A percentile compares a stretch with the other conserved stretches of the same genome.
phyloP scores from a whole-genome alignment of 2,113 vertebrate species.

The Eretmochelys imbricata region DNA sequence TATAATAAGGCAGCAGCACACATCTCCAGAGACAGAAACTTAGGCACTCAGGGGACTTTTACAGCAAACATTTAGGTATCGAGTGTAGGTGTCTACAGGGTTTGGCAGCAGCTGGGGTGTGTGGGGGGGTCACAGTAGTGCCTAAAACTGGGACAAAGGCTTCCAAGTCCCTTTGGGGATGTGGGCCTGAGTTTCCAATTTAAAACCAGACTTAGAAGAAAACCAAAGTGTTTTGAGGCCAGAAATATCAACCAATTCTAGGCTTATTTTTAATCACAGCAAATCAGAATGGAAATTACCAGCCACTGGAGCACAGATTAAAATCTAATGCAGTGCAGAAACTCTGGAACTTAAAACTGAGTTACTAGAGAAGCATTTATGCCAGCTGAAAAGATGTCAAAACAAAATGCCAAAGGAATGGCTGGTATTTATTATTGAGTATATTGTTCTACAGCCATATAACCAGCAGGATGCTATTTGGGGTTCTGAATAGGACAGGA shows the following conservation, averaged over 20 bases:
- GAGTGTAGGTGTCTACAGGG: too few relatives aligned
- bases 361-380: neutral
- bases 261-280: constrained; percentile 50
- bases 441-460: neutral
- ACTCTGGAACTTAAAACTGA: constrained; percentile 23
- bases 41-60: too few relatives aligned
- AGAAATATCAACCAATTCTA: constrained; percentile 30
- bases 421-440: neutral
- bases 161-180: too few relatives aligned
- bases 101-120: too few relatives aligned
- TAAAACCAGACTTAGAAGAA: constrained; percentile 48
- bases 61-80: too few relatives aligned
- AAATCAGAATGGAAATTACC: constrained; percentile 35
- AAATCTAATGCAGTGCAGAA: neutral
- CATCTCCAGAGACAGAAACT: too few relatives aligned
- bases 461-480: neutral
- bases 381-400: neutral
- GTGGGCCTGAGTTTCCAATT: neutral
- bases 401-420: neutral
- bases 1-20: too few relatives aligned
- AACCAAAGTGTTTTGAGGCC: constrained; percentile 27
- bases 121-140: too few relatives aligned
- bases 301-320: constrained; percentile 36
- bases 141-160: too few relatives aligned
- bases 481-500: neutral